Conservation (phyloP, 2,797 vertebrate genomes). For the Xenopus petersii region DNA sequence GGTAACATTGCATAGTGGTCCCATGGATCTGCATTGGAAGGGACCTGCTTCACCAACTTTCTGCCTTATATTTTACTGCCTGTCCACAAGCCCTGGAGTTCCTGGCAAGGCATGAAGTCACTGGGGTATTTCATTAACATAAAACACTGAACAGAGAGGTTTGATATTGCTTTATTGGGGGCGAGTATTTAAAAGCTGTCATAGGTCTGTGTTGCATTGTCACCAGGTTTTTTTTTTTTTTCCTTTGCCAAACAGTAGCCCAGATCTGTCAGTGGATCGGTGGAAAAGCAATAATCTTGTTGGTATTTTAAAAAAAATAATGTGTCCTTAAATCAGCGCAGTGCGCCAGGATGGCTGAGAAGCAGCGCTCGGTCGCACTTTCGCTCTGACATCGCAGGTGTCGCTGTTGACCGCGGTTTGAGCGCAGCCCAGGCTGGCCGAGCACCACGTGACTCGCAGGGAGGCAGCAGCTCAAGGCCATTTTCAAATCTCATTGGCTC, state of each 20-base stretch:
- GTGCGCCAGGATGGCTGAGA: slow-evolving; percentile 47
- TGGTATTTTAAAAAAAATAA: slow-evolving; percentile 30
- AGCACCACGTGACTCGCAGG: slow-evolving; percentile 75
- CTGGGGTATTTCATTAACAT: slow-evolving; percentile 42
- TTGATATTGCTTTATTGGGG: slow-evolving; percentile 1
- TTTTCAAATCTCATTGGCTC: slow-evolving; percentile 99
- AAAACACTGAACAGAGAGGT: slow-evolving; percentile 8
- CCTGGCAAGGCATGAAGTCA: slow-evolving; percentile 30
- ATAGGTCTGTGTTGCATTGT: background rate
- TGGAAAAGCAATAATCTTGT: slow-evolving; percentile 49
- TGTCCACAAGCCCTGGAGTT: slow-evolving; percentile 21
- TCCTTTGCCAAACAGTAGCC: background rate
- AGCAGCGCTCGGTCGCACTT: slow-evolving; percentile 51
- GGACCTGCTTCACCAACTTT: slow-evolving; percentile 29
- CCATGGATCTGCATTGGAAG: background rate
- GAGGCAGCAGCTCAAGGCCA: slow-evolving; percentile 95
- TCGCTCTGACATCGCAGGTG: slow-evolving; percentile 76
- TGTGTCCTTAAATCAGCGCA: slow-evolving; percentile 47
- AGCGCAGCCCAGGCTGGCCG: slow-evolving; percentile 66
- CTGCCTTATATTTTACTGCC: slow-evolving; percentile 33
- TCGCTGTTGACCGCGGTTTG: slow-evolving; percentile 92
- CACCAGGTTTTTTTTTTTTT: slow-evolving; percentile 1
- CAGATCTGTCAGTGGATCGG: slow-evolving; percentile 21
- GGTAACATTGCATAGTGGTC: background rate
- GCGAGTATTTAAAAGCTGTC: background rate